Evolutionary conservation across 1,140 invertebrate genomes (phyloP), one percentile per base, ranked within the genome.

Genomic region (Trissolcus basalis): DNA sequence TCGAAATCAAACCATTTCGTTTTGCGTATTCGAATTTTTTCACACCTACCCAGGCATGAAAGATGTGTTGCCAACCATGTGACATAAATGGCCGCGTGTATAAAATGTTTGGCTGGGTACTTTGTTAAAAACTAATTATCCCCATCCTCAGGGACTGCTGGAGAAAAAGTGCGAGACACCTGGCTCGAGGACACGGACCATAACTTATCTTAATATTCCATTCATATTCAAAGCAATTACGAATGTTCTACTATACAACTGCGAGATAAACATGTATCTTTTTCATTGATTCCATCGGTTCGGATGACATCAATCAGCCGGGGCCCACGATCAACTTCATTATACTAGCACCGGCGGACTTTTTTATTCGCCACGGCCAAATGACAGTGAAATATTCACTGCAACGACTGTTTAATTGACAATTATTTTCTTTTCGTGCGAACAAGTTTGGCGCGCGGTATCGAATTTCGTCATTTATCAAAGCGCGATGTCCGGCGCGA

Each of bases 171-270:
- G 1, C 19, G 19, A 27, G 19, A 27, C 19, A 27, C 19, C 19
- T 27, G 19, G 19, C 6, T 27, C 14, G 11, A 14, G 53, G 19
- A 27, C 19, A 6, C 2, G 6, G 19, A 27, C 19, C 53, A 67
- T 50, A 50, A 49, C 44, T 67, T 56, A 49, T 50, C 27, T 67
- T 67, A 56, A 67, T 67, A 27, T 44, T 50, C 19, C 44, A 41
- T 19, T 50, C 19, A 67, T 67, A 67, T 67, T 56, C 45, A 49
- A 56, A 67, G 63, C 47, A 67, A 67, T 67, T 67, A 67, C 56
- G 49, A 67, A 67, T 67, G 63, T 16, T 16, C 32, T 49, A 56
- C 63, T 50, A 56, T 43, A 39, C 32, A 41, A 56, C 63, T 50
- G 56, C 43, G 33, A 44, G 6, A 41, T 36, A 53, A 16, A 35